Evolutionary conservation across 2,797 vertebrate genomes (phyloP).

Genomic region (Neomorphus geoffroyi): DNA sequence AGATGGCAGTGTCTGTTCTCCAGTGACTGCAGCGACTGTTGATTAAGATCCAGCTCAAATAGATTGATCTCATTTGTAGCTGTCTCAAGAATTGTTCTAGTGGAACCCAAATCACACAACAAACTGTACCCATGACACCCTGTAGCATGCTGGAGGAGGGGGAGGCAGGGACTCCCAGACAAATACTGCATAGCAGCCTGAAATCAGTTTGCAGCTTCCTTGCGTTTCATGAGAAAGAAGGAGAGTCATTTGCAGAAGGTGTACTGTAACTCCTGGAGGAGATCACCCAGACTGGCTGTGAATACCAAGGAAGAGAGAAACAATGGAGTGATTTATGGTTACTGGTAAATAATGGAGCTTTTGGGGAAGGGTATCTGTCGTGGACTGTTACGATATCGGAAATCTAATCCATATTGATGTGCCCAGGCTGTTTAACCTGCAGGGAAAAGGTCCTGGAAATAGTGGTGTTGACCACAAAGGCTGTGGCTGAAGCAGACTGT

Average conservation of each 20-base stretch:
- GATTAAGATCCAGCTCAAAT: constrained; percentile 7
- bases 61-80: constrained; percentile 16
- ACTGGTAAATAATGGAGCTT: not conserved
- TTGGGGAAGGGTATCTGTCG: not conserved
- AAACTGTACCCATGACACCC: not conserved
- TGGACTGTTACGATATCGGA: accelerated
- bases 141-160: accelerated
- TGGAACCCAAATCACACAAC: not conserved
- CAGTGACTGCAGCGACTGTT: constrained; percentile 13
- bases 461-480: accelerated
- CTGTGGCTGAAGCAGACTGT: not conserved
- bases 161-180: not conserved
- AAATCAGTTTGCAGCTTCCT: not conserved
- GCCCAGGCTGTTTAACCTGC: not conserved
- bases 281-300: not conserved
- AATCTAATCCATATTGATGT: not conserved
- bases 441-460: not conserved
- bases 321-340: not conserved
- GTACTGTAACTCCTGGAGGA: not conserved
- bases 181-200: not conserved
- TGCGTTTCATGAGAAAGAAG: not conserved
- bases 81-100: not conserved
- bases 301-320: not conserved
- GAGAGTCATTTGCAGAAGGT: not conserved
- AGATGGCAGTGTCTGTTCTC: constrained; percentile 42